Evolutionary conservation across 2,113 vertebrate species (phyloP), one percentile per base, ranked within the genome.

Genomic region (Hydropotes inermis): DNA sequence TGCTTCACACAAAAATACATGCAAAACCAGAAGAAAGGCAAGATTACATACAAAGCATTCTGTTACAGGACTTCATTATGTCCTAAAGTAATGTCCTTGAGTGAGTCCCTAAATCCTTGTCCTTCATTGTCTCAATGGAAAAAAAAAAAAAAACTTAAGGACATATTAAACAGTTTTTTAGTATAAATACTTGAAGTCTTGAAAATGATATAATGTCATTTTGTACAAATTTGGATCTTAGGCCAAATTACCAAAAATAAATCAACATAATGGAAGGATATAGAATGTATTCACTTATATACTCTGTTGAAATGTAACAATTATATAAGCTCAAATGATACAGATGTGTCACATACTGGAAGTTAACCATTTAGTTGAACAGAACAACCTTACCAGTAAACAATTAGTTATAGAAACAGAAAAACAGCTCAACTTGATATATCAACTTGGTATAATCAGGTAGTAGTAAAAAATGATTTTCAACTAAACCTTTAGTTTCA

Each of bases 201-300:
- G 11, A 89, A 94, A 94, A 85, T 83, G 52, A 58, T 50, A 76
- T 1, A 74, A 70, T 36, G 14, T 86, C 14, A 52, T 47, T 70
- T 84, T 92, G 83, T 74, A 14, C 12, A 86, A 78, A 90, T 91
- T 74, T 85, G 82, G 47, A 76, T 89, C 54, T 96, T 97, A 90
- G 89, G 19, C 28, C 36, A 86, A 54, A 39, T 96, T 89, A 52
- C 47, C n/a, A 93, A 91, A 94, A 93, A 54, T 23, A 76, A 91
- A 50, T 81, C 11, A 61, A 50, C 25, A 87, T 36, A 16, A 74
- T 83, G 36, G 19, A 96, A 86, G 60, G n/a, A 91, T 91, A 91
- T 2, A 87, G 13, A 60, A 47, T 84, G 36, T 11, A 60, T 81
- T 84, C 39, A 70, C 45, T 89, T 76, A 57, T 55, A 94, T 17